A percentile compares a stretch with the other conserved stretches of the same genome.
Conservation (phyloP, 1,140 invertebrate genomes). For the Probaryconus sp. region DNA sequence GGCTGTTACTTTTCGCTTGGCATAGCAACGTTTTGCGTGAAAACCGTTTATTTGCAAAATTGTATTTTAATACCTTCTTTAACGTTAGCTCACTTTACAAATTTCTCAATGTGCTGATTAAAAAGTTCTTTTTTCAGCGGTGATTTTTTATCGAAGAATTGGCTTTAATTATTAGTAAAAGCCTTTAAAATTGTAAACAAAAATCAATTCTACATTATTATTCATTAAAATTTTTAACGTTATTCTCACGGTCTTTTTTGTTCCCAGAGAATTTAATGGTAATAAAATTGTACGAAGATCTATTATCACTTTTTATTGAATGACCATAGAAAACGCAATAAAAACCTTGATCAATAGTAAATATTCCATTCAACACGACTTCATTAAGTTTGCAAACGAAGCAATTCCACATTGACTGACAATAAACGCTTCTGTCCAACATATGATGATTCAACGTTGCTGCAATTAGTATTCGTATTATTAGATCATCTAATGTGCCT, state of each 20-base stretch:
- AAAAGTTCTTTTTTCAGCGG: too few relatives aligned
- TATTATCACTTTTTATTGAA: conserved; percentile 18
- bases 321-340: background rate
- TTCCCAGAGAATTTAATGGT: too few relatives aligned
- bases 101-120: too few relatives aligned
- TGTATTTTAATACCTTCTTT: too few relatives aligned
- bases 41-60: conserved; percentile 26
- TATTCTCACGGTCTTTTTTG: too few relatives aligned
- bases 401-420: conserved; percentile 16
- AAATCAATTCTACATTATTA: too few relatives aligned
- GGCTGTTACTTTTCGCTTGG: conserved; percentile 26
- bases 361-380: background rate
- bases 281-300: too few relatives aligned
- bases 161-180: too few relatives aligned
- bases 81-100: too few relatives aligned
- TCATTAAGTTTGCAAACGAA: background rate
- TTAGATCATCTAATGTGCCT: conserved; percentile 28
- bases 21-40: conserved; percentile 29
- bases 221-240: too few relatives aligned
- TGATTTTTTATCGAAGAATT: too few relatives aligned
- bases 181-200: too few relatives aligned
- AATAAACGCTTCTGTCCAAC: conserved; percentile 23
- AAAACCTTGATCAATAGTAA: conserved; percentile 11
- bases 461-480: conserved; percentile 30
- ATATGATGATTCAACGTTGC: conserved; percentile 29